Percentiles rank a stretch among this genome's conserved stretches.
Evolutionary conservation across 2,888 invertebrate species (phyloP).

Genomic region (Heliconius hortense): DNA sequence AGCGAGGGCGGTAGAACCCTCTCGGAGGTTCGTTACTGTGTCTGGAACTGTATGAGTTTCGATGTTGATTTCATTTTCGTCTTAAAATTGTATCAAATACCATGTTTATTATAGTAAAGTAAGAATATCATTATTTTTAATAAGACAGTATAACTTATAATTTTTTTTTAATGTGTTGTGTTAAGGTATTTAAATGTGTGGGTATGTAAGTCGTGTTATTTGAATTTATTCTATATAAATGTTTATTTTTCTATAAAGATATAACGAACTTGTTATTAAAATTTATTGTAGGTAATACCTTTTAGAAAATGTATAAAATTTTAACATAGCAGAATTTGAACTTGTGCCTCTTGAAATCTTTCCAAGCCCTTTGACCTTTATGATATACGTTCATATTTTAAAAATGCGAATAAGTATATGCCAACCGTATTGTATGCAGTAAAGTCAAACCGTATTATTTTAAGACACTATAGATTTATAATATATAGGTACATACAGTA

Average conservation of each 20-base stretch:
- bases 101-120: neutral
- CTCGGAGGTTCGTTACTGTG: constrained; percentile 37
- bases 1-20: constrained; percentile 43
- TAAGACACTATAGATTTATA: neutral
- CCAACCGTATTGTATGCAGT: too few species aligned
- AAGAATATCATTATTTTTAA: too few species aligned
- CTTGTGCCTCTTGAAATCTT: too few species aligned
- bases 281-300: neutral
- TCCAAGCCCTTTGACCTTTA: too few species aligned
- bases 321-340: too few species aligned
- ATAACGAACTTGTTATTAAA: neutral
- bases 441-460: neutral
- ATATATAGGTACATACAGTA: neutral
- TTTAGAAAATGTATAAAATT: too few species aligned
- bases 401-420: too few species aligned
- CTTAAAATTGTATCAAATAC: neutral
- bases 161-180: too few species aligned
- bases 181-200: too few species aligned
- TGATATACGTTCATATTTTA: too few species aligned
- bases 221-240: neutral
- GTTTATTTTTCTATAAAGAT: neutral
- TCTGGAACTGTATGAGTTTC: neutral
- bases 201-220: neutral
- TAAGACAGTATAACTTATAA: too few species aligned
- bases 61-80: neutral